These are phyloP conservation scores for Cheilosia impressa DNA, from an alignment of 2,888 invertebrate species.

Conservation along the genomic window DNA sequence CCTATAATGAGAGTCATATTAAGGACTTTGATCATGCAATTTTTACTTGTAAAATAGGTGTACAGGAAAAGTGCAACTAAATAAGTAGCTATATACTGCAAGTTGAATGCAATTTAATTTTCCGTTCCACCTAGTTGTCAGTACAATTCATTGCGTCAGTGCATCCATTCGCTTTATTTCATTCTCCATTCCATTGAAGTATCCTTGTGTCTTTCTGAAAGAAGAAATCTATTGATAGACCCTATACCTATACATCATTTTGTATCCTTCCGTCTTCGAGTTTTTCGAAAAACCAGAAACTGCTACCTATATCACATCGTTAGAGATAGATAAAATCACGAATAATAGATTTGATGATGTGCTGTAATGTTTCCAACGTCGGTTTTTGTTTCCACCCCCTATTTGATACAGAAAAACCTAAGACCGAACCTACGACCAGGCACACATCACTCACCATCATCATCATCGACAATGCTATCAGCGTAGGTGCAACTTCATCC, in stretches of 20 bases:
- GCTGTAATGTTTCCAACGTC: constrained; percentile 5
- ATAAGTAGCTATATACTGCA: too few species aligned
- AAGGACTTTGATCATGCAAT: too few species aligned
- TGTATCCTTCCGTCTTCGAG: neutral
- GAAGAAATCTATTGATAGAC: neutral
- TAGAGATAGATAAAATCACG: constrained; percentile 36
- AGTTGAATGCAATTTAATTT: too few species aligned
- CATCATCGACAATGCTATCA: constrained; percentile 40
- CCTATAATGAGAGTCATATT: too few species aligned
- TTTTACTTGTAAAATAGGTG: too few species aligned
- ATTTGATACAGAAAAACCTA: constrained; percentile 12
- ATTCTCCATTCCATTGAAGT: too few species aligned
- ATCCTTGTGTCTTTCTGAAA: neutral
- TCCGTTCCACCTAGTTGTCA: neutral
- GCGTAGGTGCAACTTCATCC: constrained; percentile 26
- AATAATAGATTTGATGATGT: constrained; percentile 38
- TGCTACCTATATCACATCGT: neutral
- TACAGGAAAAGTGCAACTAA: too few species aligned
- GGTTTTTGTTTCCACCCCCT: neutral
- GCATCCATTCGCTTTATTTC: too few species aligned
- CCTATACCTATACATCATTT: neutral
- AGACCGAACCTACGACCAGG: constrained; percentile 12
- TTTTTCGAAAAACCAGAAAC: neutral
- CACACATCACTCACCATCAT: constrained; percentile 43
- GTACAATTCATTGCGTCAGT: neutral